These are phyloP conservation scores for Vimba vimba DNA, from an alignment of 2,113 vertebrate genomes.

Conservation along the genomic window DNA sequence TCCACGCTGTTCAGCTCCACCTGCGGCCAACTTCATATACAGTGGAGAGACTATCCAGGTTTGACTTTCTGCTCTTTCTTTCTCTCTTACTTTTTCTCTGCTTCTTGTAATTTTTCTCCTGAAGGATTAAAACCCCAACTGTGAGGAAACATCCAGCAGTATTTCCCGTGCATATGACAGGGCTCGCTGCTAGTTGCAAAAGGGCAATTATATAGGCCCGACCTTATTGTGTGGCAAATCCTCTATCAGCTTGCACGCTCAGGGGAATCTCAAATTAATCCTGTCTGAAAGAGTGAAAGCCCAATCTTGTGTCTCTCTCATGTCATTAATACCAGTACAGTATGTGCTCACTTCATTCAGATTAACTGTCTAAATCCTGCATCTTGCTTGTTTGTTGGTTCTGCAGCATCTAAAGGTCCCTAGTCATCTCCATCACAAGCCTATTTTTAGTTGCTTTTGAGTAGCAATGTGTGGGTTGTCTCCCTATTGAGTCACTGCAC, in stretches of 20 bases:
- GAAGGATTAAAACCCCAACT: conserved; percentile 20
- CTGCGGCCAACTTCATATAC: conserved; percentile 51
- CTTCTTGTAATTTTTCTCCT: conserved; percentile 24
- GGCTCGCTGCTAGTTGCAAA: conserved; percentile 42
- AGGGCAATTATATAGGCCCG: conserved; percentile 63
- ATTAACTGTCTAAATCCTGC: conserved; percentile 52
- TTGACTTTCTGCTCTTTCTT: conserved; percentile 43
- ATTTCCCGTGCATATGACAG: conserved; percentile 49
- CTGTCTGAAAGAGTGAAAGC: conserved; percentile 61
- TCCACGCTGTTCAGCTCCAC: conserved; percentile 54
- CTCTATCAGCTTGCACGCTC: conserved; percentile 63
- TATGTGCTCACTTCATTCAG: conserved; percentile 61
- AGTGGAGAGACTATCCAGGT: conserved; percentile 37
- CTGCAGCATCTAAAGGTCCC: conserved; percentile 64
- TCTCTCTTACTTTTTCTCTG: conserved; percentile 33
- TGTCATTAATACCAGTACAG: conserved; percentile 57
- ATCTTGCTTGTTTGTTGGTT: neutral
- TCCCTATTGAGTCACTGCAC: conserved; percentile 34
- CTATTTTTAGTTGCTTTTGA: conserved; percentile 58
- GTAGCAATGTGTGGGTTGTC: conserved; percentile 61
- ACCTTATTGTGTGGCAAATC: conserved; percentile 69
- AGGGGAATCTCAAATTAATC: conserved; percentile 65
- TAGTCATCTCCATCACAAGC: conserved; percentile 63
- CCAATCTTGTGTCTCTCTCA: conserved; percentile 54
- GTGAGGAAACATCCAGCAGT: conserved; percentile 36